These are phyloP conservation scores for Lindbergichthys nudifrons DNA, from an alignment of 2,797 vertebrate species.

Conservation along the genomic window DNA sequence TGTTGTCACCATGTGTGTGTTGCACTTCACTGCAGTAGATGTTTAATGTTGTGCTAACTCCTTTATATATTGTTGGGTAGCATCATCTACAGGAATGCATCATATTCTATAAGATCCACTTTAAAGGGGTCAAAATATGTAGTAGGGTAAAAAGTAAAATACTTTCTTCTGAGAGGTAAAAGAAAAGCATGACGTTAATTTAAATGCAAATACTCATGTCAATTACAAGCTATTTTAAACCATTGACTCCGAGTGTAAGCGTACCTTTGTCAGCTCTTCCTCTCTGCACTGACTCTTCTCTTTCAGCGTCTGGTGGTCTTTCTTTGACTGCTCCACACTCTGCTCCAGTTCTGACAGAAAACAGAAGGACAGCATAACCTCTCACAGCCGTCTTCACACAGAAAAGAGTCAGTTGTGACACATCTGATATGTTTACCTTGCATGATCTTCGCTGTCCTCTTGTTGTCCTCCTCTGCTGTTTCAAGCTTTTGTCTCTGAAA, in stretches of 20 bases:
- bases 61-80: neutral
- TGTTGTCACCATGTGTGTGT: neutral
- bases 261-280: conserved; percentile 66
- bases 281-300: conserved; percentile 64
- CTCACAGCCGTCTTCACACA: neutral
- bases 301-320: conserved; percentile 58
- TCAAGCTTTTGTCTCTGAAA: conserved; percentile 88
- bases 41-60: neutral
- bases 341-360: conserved; percentile 77
- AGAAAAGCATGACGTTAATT: no score
- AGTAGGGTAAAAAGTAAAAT: neutral
- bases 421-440: conserved; percentile 76
- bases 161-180: neutral
- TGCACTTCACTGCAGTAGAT: neutral
- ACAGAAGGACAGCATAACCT: conserved; percentile 4
- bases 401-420: accelerated
- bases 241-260: neutral
- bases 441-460: conserved; percentile 77
- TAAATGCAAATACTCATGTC: no score
- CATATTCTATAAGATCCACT: no score
- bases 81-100: no score
- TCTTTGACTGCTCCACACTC: conserved; percentile 54
- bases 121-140: neutral
- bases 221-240: neutral
- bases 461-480: conserved; percentile 80